These are phyloP conservation scores for Phocoena sinus DNA, from an alignment of 2,113 vertebrate genomes.

Conservation along the genomic window DNA sequence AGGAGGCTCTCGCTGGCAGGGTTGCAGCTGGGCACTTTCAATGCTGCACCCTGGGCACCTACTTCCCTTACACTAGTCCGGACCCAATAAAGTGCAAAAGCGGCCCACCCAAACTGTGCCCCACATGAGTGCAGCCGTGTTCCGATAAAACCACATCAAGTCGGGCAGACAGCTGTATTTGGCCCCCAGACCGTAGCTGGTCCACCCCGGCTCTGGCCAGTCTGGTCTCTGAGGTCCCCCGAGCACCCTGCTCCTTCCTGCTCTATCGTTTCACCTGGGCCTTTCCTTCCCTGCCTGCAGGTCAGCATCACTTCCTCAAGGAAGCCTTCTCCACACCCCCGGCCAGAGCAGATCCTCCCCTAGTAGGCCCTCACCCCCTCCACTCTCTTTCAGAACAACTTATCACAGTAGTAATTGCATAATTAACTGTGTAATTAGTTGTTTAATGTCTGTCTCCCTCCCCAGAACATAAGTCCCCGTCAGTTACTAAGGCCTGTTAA, in stretches of 20 bases:
- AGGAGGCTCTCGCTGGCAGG: neutral
- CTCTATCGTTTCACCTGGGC: neutral
- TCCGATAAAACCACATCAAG: neutral
- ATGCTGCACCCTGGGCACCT: neutral
- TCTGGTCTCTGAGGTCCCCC: neutral
- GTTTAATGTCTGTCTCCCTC: neutral
- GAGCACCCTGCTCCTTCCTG: neutral
- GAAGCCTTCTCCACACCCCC: neutral
- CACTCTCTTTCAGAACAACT: neutral
- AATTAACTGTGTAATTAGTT: constrained; percentile 34
- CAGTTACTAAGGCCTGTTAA: neutral
- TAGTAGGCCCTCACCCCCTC: neutral
- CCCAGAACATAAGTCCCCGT: neutral
- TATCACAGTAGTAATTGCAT: neutral
- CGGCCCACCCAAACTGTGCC: fast-evolving
- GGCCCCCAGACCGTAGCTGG: too few relatives aligned
- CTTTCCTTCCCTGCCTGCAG: neutral
- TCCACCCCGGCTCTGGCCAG: too few relatives aligned
- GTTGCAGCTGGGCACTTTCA: neutral
- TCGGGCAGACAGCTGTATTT: neutral
- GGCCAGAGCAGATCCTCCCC: neutral
- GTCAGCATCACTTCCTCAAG: neutral
- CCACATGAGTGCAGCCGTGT: fast-evolving
- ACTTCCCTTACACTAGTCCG: neutral
- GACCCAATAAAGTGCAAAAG: neutral